Conservation (phyloP, 1,140 invertebrate species). For the Sarcophaga peregrina region DNA sequence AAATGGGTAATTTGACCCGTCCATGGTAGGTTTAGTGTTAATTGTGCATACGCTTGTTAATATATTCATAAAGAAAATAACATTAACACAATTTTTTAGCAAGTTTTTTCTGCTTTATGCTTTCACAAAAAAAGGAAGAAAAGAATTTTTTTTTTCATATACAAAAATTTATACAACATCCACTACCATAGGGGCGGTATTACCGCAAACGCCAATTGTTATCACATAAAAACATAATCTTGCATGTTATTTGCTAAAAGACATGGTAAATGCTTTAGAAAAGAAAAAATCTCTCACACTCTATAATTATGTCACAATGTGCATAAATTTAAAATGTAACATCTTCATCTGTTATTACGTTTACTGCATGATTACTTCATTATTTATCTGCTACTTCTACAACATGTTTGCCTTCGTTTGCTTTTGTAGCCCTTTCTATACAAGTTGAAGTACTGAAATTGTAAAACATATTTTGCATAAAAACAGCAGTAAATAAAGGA, state of each 20-base stretch:
- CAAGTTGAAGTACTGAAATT: not conserved
- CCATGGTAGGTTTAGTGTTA: too few relatives aligned
- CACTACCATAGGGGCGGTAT: too few relatives aligned
- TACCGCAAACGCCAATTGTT: too few relatives aligned
- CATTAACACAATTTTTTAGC: too few relatives aligned
- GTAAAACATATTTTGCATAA: not conserved
- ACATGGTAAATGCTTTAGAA: not conserved
- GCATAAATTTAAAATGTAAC: not conserved
- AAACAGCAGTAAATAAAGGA: not conserved
- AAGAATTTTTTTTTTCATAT: too few relatives aligned
- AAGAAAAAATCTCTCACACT: not conserved
- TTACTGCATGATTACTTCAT: not conserved
- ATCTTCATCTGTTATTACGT: not conserved
- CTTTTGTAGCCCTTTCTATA: not conserved
- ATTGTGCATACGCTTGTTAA: too few relatives aligned
- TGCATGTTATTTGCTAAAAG: not conserved
- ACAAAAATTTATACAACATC: too few relatives aligned
- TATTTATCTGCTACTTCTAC: not conserved
- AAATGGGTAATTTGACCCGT: too few relatives aligned
- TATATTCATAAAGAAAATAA: too few relatives aligned
- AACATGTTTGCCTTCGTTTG: not conserved
- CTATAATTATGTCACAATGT: conserved; percentile 3
- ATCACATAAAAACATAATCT: too few relatives aligned
- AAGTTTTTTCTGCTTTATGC: too few relatives aligned
- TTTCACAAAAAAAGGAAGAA: too few relatives aligned